A percentile compares a stretch with the other conserved stretches of the same genome.
Conservation (phyloP, 1,140 invertebrate species). For the Gryllus bimaculatus region DNA sequence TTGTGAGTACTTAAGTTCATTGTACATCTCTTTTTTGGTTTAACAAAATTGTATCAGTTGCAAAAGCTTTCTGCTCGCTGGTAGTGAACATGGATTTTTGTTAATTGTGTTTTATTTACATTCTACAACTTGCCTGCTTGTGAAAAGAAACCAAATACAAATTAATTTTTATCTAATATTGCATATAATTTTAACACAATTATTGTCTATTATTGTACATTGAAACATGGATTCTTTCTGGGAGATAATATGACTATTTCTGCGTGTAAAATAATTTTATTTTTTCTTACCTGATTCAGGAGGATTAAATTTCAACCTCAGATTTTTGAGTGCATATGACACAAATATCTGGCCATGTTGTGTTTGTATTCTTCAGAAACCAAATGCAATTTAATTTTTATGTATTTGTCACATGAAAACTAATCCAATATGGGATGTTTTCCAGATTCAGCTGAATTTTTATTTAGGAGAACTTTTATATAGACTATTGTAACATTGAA, state of each 20-base stretch:
- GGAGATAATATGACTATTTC: background rate
- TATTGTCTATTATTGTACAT: background rate
- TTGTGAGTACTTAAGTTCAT: background rate
- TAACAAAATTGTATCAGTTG: background rate
- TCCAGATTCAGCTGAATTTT: background rate
- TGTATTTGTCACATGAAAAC: background rate
- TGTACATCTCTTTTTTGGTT: background rate
- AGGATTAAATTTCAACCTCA: background rate
- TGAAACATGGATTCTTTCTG: background rate
- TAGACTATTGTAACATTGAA: background rate
- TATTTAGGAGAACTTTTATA: background rate
- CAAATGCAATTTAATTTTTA: background rate
- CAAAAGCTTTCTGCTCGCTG: background rate
- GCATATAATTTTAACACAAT: background rate
- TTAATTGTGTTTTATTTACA: background rate
- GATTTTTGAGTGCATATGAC: background rate
- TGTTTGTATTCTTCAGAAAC: background rate
- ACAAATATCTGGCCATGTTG: background rate
- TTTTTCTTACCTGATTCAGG: background rate
- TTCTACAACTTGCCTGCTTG: background rate
- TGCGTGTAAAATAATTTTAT: background rate
- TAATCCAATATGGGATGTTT: background rate
- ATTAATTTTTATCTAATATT: background rate
- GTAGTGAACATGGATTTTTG: background rate
- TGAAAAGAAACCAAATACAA: background rate